Evolutionary conservation across 2,888 invertebrate species (phyloP), one percentile per base, ranked within the genome.

Genomic region (Acronicta alni): DNA sequence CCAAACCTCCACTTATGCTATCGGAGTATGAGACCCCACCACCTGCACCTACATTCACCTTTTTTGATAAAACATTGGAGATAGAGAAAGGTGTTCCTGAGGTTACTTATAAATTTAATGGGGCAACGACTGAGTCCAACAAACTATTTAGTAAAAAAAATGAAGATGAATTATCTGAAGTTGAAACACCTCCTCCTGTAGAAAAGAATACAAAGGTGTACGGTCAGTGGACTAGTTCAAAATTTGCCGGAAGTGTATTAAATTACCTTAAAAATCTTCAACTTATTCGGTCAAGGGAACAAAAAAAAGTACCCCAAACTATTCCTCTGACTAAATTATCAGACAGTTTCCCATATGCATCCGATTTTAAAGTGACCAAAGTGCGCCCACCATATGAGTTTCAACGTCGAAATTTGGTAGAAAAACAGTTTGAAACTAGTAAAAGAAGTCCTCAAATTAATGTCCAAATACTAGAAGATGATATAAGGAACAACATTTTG

Each of bases 181-280:
- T 84, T 8, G 89, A 89, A 80, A 84, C 80, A 9, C 90, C 91
- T 41, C 91, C 91, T 16, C 85, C 88, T 0, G 44, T 75, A 8
- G 70, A 79, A 23, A 80, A 79, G 52, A 82, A 87, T 63, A 71
- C 73, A 10, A 88, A 87, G 68, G 86, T 89, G 10, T 91, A 89
- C 56, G 90, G 90, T 3, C 91, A 92, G 66, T 91, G 91, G 91
- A 88, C 89, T 8, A 87, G 87, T 72, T 87, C 91, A 1, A 90
- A 88, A 71, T 92, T 89, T 75, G 91, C 91, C 12, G 87, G 87
- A 1, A 89, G 74, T 56, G 92, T 93, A 18, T 81, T 93, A 63
- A 89, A 91, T 80, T 91, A 91, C 72, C 69, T 94, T 0, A 92
- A 91, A 82, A 89, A 79, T 57, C 88, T 87, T 1, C 89, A 90